These are phyloP conservation scores for Doryteuthis pealeii DNA, from an alignment of 1,140 invertebrate species.

Conservation along the genomic window DNA sequence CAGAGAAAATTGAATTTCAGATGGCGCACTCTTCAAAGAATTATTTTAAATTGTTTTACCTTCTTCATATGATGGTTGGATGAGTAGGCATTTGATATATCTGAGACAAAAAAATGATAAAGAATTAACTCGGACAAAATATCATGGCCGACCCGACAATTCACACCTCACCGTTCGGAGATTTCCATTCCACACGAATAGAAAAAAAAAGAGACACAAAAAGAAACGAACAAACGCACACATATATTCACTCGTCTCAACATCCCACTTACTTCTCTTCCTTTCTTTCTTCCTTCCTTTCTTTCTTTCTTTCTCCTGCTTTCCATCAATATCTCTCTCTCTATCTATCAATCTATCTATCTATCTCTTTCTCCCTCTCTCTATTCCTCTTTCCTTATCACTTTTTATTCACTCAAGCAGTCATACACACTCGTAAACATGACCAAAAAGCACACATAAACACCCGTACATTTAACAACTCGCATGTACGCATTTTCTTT, in stretches of 20 bases:
- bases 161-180: not conserved
- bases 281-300: not conserved
- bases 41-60: too few species aligned
- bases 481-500: too few species aligned
- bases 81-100: not conserved
- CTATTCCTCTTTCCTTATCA: not conserved
- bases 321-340: not conserved
- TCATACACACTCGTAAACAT: too few species aligned
- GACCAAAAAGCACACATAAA: too few species aligned
- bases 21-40: too few species aligned
- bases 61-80: too few species aligned
- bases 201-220: not conserved
- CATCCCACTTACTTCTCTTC: not conserved
- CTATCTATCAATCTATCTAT: too few species aligned
- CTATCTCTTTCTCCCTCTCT: not conserved
- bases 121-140: not conserved
- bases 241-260: too few species aligned
- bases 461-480: too few species aligned
- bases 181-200: not conserved
- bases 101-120: not conserved
- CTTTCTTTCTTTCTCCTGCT: rapidly evolving
- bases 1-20: too few species aligned
- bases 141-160: not conserved
- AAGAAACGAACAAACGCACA: not conserved
- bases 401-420: too few species aligned